Base-by-base conservation (phyloP, 1,140 invertebrate genomes). In the Solen grandis region DNA sequence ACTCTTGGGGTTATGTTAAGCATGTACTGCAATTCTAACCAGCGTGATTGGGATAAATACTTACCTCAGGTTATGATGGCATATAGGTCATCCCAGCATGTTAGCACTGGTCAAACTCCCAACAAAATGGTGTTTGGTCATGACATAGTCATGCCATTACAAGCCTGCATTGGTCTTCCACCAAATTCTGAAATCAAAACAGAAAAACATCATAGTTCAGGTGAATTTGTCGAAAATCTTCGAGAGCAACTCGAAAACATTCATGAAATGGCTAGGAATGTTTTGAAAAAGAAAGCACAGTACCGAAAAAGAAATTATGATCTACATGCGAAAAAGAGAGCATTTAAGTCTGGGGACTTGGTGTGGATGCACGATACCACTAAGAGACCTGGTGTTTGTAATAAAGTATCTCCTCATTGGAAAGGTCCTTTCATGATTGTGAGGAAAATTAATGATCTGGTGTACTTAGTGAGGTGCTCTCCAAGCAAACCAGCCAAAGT, bases 41-140 rank as follows among this genome's bases (percentile, higher is more conserved):
- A 85, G 36, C 36, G 38, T 27, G 66, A 79, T 57, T 88, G 85
- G 83, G 82, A 86, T 52, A 27, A 59, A 46, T 75, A 80, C 52
- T 25, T 89, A 1, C 87, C 77, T 16, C 59, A 78, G 19, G 78
- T 85, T 19, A 57, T 86, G 35, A 69, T 87, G 72, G 82, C 85
- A 2, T 88, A 88, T 31, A n/a, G 81, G 13, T 76, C 81, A 13
- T 82, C 84, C 22, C n/a, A 69, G 5, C 57, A 87, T 54, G 57
- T 52, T 14, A 73, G 59, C 19, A 86, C 82, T 0, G 33, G 68
- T 33, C 36, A 81, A 2, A 83, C 86, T 5, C 87, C 86, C 22
- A 76, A 82, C 29, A 75, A 52, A 31, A 78, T 88, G 68, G 54
- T 87, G 33, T 78, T 87, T 8, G 84, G 73, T 10, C 35, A 62